Conservation (phyloP, 2,797 vertebrate genomes). For the Scolopax rusticola region DNA sequence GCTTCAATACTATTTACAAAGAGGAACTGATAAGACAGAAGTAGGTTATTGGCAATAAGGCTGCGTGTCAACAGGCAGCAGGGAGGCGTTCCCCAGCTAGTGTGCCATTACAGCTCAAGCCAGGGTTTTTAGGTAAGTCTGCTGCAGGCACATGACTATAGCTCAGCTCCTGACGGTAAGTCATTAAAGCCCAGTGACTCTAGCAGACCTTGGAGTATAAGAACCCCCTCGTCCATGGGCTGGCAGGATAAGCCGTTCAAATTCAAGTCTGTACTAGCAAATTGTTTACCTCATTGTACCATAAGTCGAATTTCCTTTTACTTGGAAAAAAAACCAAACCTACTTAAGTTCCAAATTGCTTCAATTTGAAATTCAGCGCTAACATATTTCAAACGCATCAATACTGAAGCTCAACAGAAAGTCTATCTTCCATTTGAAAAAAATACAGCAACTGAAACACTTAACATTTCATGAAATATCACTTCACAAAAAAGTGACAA, state of each 20-base stretch:
- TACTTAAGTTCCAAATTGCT: neutral
- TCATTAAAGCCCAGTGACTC: neutral
- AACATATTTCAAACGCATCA: neutral
- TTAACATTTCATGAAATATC: neutral
- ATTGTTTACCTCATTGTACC: neutral
- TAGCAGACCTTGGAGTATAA: neutral
- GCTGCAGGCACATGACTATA: neutral
- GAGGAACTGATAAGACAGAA: neutral
- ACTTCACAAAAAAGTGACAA: neutral
- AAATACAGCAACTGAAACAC: neutral
- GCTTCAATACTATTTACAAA: neutral
- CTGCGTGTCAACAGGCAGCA: neutral
- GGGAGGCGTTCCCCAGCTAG: rapidly evolving
- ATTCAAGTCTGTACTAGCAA: neutral
- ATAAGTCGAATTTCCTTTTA: neutral
- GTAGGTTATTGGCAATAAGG: neutral
- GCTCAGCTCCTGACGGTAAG: neutral
- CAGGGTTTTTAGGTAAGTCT: neutral
- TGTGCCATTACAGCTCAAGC: neutral
- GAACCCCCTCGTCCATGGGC: neutral
- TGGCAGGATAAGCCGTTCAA: neutral
- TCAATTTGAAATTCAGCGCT: neutral
- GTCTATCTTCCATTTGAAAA: neutral
- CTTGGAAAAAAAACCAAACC: neutral
- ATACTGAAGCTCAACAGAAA: neutral